These are phyloP conservation scores for Cyclura pinguis DNA, from an alignment of 2,797 vertebrate species.

Conservation along the genomic window DNA sequence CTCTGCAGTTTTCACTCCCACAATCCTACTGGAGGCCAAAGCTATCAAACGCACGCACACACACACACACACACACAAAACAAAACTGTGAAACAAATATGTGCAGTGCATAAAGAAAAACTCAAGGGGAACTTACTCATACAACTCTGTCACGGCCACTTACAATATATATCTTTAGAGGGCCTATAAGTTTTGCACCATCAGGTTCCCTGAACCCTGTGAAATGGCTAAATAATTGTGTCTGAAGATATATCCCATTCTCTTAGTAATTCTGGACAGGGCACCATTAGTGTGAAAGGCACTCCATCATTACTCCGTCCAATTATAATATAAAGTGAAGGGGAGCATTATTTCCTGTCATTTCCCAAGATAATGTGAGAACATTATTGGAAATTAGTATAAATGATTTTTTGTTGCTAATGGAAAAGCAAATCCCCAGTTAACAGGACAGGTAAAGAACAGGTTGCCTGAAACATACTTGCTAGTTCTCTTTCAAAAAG, in stretches of 20 bases:
- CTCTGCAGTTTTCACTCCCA: too few relatives aligned
- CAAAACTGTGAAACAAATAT: background rate
- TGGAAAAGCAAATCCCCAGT: slow-evolving; percentile 24
- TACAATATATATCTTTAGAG: slow-evolving; percentile 12
- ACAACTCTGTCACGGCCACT: background rate
- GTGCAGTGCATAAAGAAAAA: background rate
- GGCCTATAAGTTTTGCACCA: background rate
- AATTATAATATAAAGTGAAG: slow-evolving; percentile 24
- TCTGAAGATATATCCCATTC: background rate
- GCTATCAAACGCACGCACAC: background rate
- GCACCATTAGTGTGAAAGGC: slow-evolving; percentile 28
- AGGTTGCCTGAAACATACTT: background rate
- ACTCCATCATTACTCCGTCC: background rate
- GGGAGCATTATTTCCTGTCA: slow-evolving; percentile 31
- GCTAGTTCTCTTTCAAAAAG: background rate
- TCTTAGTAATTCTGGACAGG: background rate
- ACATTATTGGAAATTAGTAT: slow-evolving; percentile 19
- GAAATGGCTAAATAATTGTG: slow-evolving; percentile 27
- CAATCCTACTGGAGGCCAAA: background rate
- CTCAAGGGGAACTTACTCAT: background rate
- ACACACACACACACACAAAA: too few relatives aligned
- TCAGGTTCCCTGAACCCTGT: background rate
- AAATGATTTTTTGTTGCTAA: slow-evolving; percentile 9
- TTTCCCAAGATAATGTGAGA: slow-evolving; percentile 41
- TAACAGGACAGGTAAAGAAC: slow-evolving; percentile 18